phyloP scores from a whole-genome alignment of 1,140 invertebrate species.

The Coenobita brevimanus region DNA sequence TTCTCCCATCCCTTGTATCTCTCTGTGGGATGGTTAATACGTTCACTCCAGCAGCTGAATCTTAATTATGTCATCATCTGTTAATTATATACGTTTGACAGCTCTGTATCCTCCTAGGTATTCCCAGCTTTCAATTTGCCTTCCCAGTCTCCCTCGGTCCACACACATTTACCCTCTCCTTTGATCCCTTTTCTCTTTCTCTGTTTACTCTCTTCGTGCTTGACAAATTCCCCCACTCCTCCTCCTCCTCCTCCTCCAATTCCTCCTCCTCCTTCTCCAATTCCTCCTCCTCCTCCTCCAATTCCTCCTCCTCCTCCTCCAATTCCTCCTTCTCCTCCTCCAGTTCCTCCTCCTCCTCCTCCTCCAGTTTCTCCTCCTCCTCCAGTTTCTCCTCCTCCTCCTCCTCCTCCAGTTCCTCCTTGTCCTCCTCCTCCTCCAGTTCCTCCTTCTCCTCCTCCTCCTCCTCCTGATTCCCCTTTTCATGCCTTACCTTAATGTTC shows the following conservation, averaged over 20 bases:
- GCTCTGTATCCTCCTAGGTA: not conserved
- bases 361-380: not conserved
- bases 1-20: too few species aligned
- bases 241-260: not conserved
- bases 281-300: too few species aligned
- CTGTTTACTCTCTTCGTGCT: not conserved
- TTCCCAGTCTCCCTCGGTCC: not conserved
- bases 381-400: not conserved
- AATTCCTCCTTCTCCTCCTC: too few species aligned
- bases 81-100: conserved; percentile 13
- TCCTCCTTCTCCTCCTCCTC: conserved; percentile 14
- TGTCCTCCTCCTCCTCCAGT: not conserved
- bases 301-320: too few species aligned
- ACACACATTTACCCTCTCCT: not conserved
- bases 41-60: too few species aligned
- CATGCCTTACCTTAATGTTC: too few species aligned
- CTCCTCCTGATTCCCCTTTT: too few species aligned
- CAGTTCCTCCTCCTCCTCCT: not conserved
- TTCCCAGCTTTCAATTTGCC: not conserved
- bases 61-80: conserved; percentile 13
- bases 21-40: too few species aligned
- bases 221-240: not conserved
- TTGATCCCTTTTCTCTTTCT: not conserved
- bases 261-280: too few species aligned
- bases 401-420: not conserved